Base-by-base conservation (phyloP, 1,140 invertebrate species). In the Cydia amplana region DNA sequence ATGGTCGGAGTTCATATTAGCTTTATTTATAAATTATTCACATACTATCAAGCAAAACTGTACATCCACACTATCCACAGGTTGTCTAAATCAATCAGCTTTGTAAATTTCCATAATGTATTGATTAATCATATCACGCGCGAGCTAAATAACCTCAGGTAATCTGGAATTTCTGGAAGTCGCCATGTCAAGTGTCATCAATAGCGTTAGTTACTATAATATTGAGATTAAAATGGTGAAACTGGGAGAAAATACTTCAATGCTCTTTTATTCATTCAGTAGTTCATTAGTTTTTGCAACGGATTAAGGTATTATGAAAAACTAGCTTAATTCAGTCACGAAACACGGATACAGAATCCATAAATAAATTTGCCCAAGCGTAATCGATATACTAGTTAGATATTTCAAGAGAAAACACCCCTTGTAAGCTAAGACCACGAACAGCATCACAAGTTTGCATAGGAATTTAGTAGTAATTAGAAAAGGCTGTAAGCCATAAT, bases 21-120 rank as follows among this genome's bases (percentile, higher is more conserved):
- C 2, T 28, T 28, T 28, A 28, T 28, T 28, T 46, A 46, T 14
- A 16, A 16, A 46, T 46, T 46, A 16, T 16, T 16, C 43, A 46
- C 40, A 4, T 16, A 46, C 14, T 46, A 10, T 9, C 9, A 10
- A 40, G 36, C 1, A 40, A 40, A 36, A 9, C 32, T 36, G 32
- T 36, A 7, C 9, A 36, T 7, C 7, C 9, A 40, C 36, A 9
- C n/a, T n/a, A n/a, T n/a, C n/a, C n/a, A n/a, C 36, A 36, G 55
- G 55, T 20, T 1, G 55, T 23, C 65, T 40, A 40, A 40, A 70
- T 40, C 28, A 70, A 36, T 70, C 32, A 43, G 28, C 5, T 0
- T 40, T 32, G 65, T 70, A 70, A 70, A 36, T 40, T 70, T 70
- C 65, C 65, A 70, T 32, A 18, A 18, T 14, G 32, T 9, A 70